Base-by-base conservation (phyloP, 2,888 invertebrate genomes). In the Amblyjoppa fuscipennis region DNA sequence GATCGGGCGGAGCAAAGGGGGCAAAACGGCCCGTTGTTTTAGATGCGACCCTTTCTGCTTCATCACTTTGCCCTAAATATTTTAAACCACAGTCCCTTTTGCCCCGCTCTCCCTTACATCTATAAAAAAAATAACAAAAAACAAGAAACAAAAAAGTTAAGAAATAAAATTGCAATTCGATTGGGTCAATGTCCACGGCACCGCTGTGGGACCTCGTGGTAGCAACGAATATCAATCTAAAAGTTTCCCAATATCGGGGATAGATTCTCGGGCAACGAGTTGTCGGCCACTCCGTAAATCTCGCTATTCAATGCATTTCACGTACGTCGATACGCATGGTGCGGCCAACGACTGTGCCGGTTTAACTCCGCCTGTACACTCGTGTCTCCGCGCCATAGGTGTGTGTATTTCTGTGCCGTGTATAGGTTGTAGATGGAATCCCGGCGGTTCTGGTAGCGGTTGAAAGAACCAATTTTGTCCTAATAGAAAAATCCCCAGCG, bases 381-480 rank as follows among this genome's bases (percentile, higher is more conserved):
- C 49, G 13, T 31, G 45, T 68, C 13, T 9, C 11, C 20, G 5
- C 71, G 20, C 16, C 25, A 25, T 13, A 20, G 49, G 49, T 66
- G 41, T 34, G 56, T 49, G 64, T 53, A 70, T 78, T 70, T 70
- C 59, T 41, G 13, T 56, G 25, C 31, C 13, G 64, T 75, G 41
- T 74, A 64, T 79, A 66, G 31, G 45, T 56, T 68, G 56, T 78
- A 53, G 79, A 79, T 64, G 49, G 80, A 82, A 74, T 74, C 64
- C 69, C 77, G 82, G 79, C 83, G 83, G 79, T 89, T 90, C 92
- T 92, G 93, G 94, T 92, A 93, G 92, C 90, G 93, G 93, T 94
- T 94, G 94, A 94, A 94, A 94, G 94, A 94, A 94, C 93, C 94
- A 94, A 94, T 94, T 94, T 93, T 93, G 91, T 91, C 93, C 93